Evolutionary conservation across 2,113 vertebrate genomes (phyloP), one percentile per base, ranked within the genome.

Genomic region (Oryzias curvinotus): DNA sequence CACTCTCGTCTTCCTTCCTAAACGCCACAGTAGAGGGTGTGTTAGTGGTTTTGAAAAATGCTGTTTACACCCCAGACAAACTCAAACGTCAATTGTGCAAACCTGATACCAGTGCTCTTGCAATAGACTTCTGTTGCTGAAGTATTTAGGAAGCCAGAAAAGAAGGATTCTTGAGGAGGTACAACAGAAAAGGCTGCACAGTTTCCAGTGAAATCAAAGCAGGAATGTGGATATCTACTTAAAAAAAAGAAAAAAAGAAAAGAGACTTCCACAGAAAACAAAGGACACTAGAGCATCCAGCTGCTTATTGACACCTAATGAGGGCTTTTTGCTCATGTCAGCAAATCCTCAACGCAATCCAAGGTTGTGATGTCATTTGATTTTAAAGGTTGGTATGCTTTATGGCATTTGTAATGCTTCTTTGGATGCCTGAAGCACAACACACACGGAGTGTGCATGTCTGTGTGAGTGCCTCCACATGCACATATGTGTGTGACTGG

Each of bases 351-450:
- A 83, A 63, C 84, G 85, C 81, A 85, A 87, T 85, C 74, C 84
- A 88, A 90, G 89, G 86, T 90, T 90, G 87, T 89, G 85, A 88
- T 84, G 87, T 89, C 88, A 90, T 86, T 83, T 82, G 85, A 89
- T 85, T 86, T 88, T 88, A 88, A 87, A 90, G 89, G 87, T 83
- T 87, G 84, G 75, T 77, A 80, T 79, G 71, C 70, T 84, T 86
- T 86, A 78, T 89, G 88, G 79, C 74, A 59, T 83, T 80, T 89
- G 83, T 85, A 85, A 88, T 85, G 83, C 46, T 41, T 73, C 85
- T 86, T 86, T 82, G 73, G 82, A 78, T 71, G 74, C 70, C 66
- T 62, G 71, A 14, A 75, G 68, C 78, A 75, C 77, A 75, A 79
- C 80, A 73, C 62, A 80, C 47, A 60, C 12, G 28, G 71, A 42